These are phyloP conservation scores for Drosophila sechellia DNA, from an alignment of 1,140 invertebrate genomes.

Conservation along the genomic window DNA sequence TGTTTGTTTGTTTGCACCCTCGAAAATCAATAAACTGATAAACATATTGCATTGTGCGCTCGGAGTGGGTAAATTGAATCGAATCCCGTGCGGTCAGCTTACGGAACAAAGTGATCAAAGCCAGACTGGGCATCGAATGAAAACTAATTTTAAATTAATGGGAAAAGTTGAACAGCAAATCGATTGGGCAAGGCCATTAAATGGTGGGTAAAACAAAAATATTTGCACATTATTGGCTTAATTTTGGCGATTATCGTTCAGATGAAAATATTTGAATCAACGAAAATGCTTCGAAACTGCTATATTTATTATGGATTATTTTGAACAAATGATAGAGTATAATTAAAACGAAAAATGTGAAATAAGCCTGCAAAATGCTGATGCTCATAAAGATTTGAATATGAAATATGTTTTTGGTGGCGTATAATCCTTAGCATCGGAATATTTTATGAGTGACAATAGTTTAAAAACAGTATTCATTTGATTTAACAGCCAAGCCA, in stretches of 20 bases:
- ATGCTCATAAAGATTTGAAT: not conserved
- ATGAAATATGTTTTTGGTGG: not conserved
- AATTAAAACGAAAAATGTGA: not conserved
- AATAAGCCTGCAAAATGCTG: not conserved
- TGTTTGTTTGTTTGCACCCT: conserved; percentile 12
- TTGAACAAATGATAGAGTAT: not conserved
- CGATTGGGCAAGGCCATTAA: not conserved
- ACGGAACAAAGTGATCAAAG: conserved; percentile 19
- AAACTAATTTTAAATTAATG: conserved; percentile 58
- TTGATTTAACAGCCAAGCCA: too few relatives aligned
- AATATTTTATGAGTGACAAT: not conserved
- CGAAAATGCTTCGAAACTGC: not conserved
- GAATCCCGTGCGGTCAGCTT: conserved; percentile 37
- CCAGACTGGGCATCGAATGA: conserved; percentile 4
- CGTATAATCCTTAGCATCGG: not conserved
- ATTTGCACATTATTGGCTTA: conserved; percentile 13
- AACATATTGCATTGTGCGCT: conserved; percentile 68
- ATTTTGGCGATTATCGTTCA: conserved; percentile 17
- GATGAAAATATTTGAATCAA: not conserved
- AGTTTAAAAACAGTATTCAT: too few relatives aligned
- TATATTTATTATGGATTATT: not conserved
- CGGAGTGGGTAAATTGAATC: conserved; percentile 49
- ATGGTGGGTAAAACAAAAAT: not conserved
- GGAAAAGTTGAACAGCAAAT: conserved; percentile 21
- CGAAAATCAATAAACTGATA: conserved; percentile 79